Evolutionary conservation across 2,888 invertebrate genomes (phyloP), one percentile per base, ranked within the genome.

Genomic region (Chironomus tentans): DNA sequence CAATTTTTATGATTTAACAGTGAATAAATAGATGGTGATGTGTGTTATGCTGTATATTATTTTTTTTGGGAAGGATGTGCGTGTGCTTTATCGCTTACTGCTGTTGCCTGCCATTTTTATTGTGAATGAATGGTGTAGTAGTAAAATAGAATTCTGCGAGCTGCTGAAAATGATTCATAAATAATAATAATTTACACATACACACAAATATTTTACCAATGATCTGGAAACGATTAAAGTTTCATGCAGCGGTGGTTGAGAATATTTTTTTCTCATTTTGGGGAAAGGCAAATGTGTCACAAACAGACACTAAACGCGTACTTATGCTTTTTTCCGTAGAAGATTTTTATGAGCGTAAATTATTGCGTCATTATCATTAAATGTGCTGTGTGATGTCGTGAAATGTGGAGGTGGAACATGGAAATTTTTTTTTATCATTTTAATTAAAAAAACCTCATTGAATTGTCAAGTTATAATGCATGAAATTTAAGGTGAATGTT

Each of bases 1-100:
- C 38, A 38, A 38, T 38, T 38, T 38, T 38, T 38, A 38, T 38
- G 38, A 38, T 38, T 38, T 38, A 38, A 38, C 38, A 38, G 38
- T 38, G 38, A 38, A 38, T 56, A 56, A 56, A 56, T 56, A 56
- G 38, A 38, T 38, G 38, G 38, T 38, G 38, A 38, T 38, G 38
- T 38, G 38, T 38, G 38, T 38, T 28, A 28, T 28, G n/a, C n/a
- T 48, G 50, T 48, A n/a, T n/a, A 48, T 48, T 48, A 3, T 48
- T 48, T 22, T 70, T 70, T 18, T 15, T 38, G 10, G 12, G 47
- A 47, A 56, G 56, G 48, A 48, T 46, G n/a, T 70, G 28, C 48
- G 62, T 72, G 72, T 72, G 72, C 72, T 72, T 72, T 72, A 72
- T 72, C 72, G 72, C 72, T 72, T 21, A 22, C 18, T 56, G 56